Evolutionary conservation across 2,888 invertebrate species (phyloP), one percentile per base, ranked within the genome.

Genomic region (Conops quadrifasciatus): DNA sequence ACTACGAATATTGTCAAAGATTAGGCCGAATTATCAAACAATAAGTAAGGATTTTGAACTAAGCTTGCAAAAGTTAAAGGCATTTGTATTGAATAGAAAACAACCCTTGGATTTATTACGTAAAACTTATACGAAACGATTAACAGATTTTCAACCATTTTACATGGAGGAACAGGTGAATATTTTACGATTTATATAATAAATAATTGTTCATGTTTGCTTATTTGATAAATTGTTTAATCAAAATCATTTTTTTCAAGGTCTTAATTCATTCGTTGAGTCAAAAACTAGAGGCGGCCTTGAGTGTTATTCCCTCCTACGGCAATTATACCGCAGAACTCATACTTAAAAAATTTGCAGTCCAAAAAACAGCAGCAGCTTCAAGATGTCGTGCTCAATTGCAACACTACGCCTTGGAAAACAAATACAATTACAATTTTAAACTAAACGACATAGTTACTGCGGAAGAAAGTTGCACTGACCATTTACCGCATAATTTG

Each of bases 61-160:
- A 0, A 77, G 75, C 66, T 65, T 81, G 2, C 68, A 77, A 16
- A 75, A 78, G 24, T 72, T 85, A 2, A 75, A 71, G 2, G 74
- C 71, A 19, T 82, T 83, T 73, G 75, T 80, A 11, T 53, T 74
- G 16, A 78, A 78, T 47, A 77, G 78, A 2, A 82, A 79, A 71
- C 81, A 79, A 19, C 82, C 83, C 0, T 71, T 84, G 36, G 83
- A 84, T 74, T 71, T 80, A 2, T 74, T 78, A 2, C 78, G 83
- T 66, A 84, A 84, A 71, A 70, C 79, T 0, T 84, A 84, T 67
- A 77, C 78, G 11, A 82, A 84, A 47, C 80, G 83, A n/a, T 78
- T 84, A 24, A 79, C 81, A 7, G 80, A 83, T 21, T 84, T 84
- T 45, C 82, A 83, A 51, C 83, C 84, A 0, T 81, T 78, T 63